Evolutionary conservation across 2,797 vertebrate species (phyloP).

Genomic region (Diglossa cyanea): DNA sequence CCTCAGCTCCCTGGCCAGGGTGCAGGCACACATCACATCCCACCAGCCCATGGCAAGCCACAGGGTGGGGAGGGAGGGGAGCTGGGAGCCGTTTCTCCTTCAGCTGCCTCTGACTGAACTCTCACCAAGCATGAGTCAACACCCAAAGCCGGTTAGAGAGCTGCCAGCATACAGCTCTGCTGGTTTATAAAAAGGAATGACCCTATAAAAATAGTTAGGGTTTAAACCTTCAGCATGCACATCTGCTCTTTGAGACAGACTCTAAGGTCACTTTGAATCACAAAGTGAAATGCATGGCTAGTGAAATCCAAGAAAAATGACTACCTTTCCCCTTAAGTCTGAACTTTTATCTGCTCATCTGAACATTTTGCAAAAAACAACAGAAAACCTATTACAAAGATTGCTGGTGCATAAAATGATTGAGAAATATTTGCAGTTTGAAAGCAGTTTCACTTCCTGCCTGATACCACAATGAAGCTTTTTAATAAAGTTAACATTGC

Average conservation of each 20-base stretch:
- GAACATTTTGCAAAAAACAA: constrained; percentile 60
- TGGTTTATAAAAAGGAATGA: constrained; percentile 3
- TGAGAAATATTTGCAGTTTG: constrained; percentile 80
- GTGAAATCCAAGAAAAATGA: constrained; percentile 46
- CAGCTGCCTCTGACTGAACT: constrained; percentile 21
- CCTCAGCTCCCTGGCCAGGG: not conserved
- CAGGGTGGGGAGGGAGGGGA: not conserved
- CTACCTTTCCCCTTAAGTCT: not conserved
- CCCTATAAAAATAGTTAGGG: not conserved
- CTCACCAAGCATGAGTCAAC: constrained; percentile 22
- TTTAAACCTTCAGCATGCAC: not conserved
- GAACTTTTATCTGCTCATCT: constrained; percentile 56
- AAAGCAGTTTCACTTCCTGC: constrained; percentile 78
- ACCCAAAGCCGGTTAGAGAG: not conserved
- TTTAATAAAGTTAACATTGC: constrained; percentile 71
- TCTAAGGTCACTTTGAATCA: constrained; percentile 6
- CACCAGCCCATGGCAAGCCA: not conserved
- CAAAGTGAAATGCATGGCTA: not conserved
- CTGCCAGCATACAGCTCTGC: not conserved
- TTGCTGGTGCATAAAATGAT: constrained; percentile 72
- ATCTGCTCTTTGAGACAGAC: not conserved
- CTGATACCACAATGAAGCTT: constrained; percentile 74
- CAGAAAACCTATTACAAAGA: constrained; percentile 68
- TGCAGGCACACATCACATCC: not conserved
- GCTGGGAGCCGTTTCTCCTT: not conserved